Conservation (phyloP, 2,888 invertebrate species). For the Caprella mutica region DNA sequence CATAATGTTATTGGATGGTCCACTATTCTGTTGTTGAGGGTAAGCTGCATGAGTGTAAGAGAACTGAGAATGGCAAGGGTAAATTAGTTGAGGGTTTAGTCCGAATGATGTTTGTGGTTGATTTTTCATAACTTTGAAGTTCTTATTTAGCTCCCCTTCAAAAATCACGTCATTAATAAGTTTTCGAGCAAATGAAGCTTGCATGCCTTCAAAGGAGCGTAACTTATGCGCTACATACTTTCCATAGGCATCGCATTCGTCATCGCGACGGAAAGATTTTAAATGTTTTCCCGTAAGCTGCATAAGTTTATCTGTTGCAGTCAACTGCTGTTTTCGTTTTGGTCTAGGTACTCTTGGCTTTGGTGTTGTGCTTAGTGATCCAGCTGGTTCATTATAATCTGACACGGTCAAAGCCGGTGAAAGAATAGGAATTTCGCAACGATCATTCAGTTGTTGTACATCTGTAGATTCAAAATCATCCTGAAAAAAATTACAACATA, state of each 20-base stretch:
- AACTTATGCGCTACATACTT: slow-evolving; percentile 2
- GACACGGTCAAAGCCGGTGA: background rate
- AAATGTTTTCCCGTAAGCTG: slow-evolving; percentile 8
- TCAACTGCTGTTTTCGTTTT: slow-evolving; percentile 3
- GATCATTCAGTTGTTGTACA: slow-evolving; percentile 3
- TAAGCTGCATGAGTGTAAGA: too few species aligned
- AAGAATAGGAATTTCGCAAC: background rate
- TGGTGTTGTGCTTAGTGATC: background rate
- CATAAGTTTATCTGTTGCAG: background rate
- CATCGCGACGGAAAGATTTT: slow-evolving; percentile 1
- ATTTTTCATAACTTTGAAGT: slow-evolving; percentile 8
- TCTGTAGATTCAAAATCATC: slow-evolving; percentile 3
- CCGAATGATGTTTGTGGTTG: background rate
- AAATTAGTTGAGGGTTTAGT: background rate
- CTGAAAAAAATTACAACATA: slow-evolving; percentile 1
- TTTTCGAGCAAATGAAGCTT: slow-evolving; percentile 3
- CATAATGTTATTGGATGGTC: slow-evolving; percentile 2
- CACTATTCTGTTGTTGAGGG: background rate
- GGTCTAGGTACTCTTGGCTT: background rate
- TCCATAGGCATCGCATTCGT: slow-evolving; percentile 1
- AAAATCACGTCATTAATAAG: slow-evolving; percentile 1
- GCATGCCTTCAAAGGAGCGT: background rate
- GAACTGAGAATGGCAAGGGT: too few species aligned
- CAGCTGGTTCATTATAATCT: background rate
- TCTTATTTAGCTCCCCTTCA: slow-evolving; percentile 1